Base-by-base conservation (phyloP, 2,888 invertebrate genomes). In the Rhamnusium bicolor region DNA sequence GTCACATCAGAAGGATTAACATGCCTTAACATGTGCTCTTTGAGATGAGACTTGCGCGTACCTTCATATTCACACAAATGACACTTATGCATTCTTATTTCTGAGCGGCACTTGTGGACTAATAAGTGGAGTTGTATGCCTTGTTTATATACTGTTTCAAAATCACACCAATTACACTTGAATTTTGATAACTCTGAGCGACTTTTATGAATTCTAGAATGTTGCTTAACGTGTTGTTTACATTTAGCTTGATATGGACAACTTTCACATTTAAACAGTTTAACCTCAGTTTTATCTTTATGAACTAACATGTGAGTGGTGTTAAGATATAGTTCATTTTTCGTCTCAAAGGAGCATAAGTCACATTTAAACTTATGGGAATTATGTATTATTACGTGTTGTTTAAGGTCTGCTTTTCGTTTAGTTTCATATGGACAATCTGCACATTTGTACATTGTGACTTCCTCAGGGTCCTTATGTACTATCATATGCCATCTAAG, bases 91-190 rank as follows among this genome's bases (percentile, higher is more conserved):
- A 40, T 18, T 1, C 10, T 1, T 12, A 58, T 2, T n/a, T 58
- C 18, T 2, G 58, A 58, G 4, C 16, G 32, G 10, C 58, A 58
- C 1, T 14, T 58, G 32, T 58, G 58, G 14, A 58, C 3, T 1
- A 27, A 14, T 12, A 32, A 12, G 10, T 58, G 58, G 12, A 12
- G 1, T 12, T 16, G 32, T 14, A 58, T 0, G 8, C 5, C 7
- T 6, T 10, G 8, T 32, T 32, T 58, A 29, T 58, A 32, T 18
- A 8, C 18, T 4, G 58, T 58, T 32, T 32, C 29, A 10, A 49
- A 63, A 1, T 24, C 27, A 10, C 63, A 63, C 63, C 63, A 63
- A 8, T 63, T 63, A 18, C 63, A 63, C 29, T 49, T 27, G 27
- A 27, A 63, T 16, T 14, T 49, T 6, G 14, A 6, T 12, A 49